Base-by-base conservation (phyloP, 2,888 invertebrate genomes). In the Tortricodes alternella region DNA sequence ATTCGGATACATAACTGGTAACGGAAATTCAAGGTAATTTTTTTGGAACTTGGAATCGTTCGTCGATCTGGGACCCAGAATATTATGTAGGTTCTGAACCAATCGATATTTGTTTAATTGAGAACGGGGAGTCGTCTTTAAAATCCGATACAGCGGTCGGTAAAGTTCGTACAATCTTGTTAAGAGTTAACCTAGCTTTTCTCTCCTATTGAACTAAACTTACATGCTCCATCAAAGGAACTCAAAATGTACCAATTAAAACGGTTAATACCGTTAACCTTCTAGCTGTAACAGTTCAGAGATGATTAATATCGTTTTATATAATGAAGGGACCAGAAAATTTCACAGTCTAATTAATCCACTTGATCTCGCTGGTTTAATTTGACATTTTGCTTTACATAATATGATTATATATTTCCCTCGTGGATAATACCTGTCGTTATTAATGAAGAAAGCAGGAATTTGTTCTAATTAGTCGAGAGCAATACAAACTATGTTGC, bases 281-380 rank as follows among this genome's bases (percentile, higher is more conserved):
- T 18, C 9, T 32, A 1, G 1, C 32, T 5, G 41, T 11, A 35
- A 44, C 15, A 27, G 19, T 27, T 15, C 51, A 16, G 3, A 11
- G 35, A 13, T 51, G 32, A 52, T 35, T 46, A 46, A 52, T 32
- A 15, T 11, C 52, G 35, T 44, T 44, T 43, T 15, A 41, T 34
- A 23, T 24, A 53, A 53, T 53, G 38, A 32, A 53, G 38, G 39
- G 39, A 24, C 37, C 15, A 29, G n/a, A 44, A 27, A 37, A 46
- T n/a, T 19, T 44, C 44, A 16, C 15, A 21, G 11, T 41, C 39
- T 16, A 41, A 41, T 50, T 41, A 50, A 41, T 50, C 41, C 39
- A 41, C 32, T 41, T 41, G 41, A 50, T 50, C 50, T 50, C 21
- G 15, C 11, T 11, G 39, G 41, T 39, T 50, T 50, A 34, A 41